Base-by-base conservation (phyloP, 2,888 invertebrate species). In the Amiota minor region DNA sequence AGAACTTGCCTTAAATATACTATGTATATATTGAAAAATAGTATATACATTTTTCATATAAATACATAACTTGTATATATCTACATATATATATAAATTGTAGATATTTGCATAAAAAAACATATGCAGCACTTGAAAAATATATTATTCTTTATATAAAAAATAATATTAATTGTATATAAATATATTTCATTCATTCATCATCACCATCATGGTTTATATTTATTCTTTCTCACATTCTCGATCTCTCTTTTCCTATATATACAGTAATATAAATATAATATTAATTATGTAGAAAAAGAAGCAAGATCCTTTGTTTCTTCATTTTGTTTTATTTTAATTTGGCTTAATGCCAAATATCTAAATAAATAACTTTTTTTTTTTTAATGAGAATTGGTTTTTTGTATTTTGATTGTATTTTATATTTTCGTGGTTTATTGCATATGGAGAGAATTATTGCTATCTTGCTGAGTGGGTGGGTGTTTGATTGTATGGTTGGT, bases 1-100 rank as follows among this genome's bases (percentile, higher is more conserved):
- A 74, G 77, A 76, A 11, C 78, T 83, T 81, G 82, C 84, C 83
- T 83, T 83, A 83, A 81, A 84, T 86, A 84, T 86, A 86, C 85
- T 84, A 84, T 84, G 35, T 35, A 35, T 6, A 35, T 35, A 35
- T 35, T 35, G 82, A 86, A 83, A 86, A 80, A 86, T 85, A 86
- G 82, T 84, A 83, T 82, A 71, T 77, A 77, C 76, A 69, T 78
- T 73, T 75, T 77, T 78, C 20, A 14, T 79, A 79, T 76, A 79
- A 79, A 74, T 75, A 75, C 69, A 72, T 71, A 75, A 75, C 64
- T 67, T 72, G 20, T 45, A 62, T 79, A 76, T 76, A 6, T 73
- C 61, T 77, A 71, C 72, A 82, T 77, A 78, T 78, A 77, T 75
- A 74, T 77, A 77, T 75, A 75, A 73, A 73, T 50, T 56, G 18